Conservation (phyloP, 1,140 invertebrate genomes). For the Heterodera schachtii region DNA sequence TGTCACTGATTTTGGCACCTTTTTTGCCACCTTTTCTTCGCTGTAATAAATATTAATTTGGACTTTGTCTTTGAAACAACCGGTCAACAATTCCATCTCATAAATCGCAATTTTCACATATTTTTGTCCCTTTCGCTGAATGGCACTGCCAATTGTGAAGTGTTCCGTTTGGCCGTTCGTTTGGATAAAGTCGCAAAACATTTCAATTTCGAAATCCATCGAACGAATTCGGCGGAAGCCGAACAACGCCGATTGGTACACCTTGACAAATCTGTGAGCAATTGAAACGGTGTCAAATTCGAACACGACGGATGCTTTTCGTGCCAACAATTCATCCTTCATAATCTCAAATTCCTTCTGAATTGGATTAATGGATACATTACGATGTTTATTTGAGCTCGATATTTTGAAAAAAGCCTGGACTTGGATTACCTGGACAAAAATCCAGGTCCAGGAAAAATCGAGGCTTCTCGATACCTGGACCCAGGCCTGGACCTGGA, state of each 20-base stretch:
- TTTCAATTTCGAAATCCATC: neutral
- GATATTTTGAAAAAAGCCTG: too few species aligned
- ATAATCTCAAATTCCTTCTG: neutral
- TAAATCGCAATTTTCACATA: neutral
- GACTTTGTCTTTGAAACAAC: neutral
- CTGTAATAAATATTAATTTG: neutral
- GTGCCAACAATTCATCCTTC: neutral
- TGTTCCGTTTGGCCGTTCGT: neutral
- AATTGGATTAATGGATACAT: neutral
- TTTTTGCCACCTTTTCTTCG: conserved; percentile 2
- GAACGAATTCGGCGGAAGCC: neutral
- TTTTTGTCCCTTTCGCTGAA: neutral
- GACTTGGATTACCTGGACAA: too few species aligned
- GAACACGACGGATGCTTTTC: neutral
- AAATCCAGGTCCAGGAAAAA: too few species aligned
- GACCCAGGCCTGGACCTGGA: too few species aligned
- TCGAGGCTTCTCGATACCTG: too few species aligned
- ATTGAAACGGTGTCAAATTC: neutral
- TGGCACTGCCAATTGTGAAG: neutral
- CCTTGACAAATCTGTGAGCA: neutral
- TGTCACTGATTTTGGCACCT: neutral
- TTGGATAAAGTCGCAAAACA: neutral
- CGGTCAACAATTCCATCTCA: neutral
- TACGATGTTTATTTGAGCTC: too few species aligned
- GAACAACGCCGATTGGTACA: neutral